Percentiles rank a stretch among this genome's conserved stretches.
Conservation (phyloP, 1,140 invertebrate genomes). For the Homarus americanus region DNA sequence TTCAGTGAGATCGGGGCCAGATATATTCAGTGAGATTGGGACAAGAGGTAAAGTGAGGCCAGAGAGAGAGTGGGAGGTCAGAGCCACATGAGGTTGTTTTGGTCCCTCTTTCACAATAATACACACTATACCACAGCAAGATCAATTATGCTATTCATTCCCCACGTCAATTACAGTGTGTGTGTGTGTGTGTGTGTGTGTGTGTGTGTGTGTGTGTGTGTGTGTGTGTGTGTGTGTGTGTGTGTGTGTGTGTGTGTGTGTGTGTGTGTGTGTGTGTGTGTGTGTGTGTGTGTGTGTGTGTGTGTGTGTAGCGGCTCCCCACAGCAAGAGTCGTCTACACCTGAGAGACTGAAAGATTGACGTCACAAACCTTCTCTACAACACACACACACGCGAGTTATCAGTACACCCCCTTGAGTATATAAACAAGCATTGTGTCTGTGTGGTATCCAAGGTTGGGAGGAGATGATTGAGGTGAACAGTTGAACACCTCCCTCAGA, state of each 20-base stretch:
- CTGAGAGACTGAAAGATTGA: no score
- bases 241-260: no score
- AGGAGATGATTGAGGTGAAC: not conserved
- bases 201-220: no score
- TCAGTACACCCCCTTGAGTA: not conserved
- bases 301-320: no score
- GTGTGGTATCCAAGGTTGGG: not conserved
- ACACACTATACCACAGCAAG: not conserved
- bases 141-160: no score
- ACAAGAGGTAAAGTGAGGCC: not conserved
- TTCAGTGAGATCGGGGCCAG: not conserved
- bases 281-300: no score
- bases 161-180: no score
- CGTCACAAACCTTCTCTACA: not conserved
- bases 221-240: no score
- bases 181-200: no score
- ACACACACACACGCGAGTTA: not conserved
- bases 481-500: constrained; percentile 79
- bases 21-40: not conserved
- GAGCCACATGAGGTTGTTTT: not conserved
- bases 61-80: not conserved
- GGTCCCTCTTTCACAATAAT: not conserved
- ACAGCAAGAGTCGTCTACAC: no score
- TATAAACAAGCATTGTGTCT: not conserved
- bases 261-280: no score